Evolutionary conservation across 2,113 vertebrate genomes (phyloP).

Genomic region (Gavialis gangeticus): DNA sequence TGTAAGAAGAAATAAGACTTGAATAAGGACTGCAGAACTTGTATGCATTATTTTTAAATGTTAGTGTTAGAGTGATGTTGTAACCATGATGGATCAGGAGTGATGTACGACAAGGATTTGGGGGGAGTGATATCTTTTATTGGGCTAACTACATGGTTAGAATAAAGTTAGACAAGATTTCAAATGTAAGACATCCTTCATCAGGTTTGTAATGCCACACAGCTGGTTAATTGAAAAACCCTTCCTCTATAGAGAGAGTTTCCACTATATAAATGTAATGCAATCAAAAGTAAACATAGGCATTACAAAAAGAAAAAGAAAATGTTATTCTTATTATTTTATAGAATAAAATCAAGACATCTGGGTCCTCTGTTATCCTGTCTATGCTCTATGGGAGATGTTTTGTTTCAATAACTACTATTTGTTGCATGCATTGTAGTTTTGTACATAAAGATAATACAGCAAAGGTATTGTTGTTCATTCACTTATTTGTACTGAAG

Average conservation of each 20-base stretch:
- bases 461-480: background rate
- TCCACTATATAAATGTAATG: background rate
- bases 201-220: background rate
- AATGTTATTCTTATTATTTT: rapidly evolving
- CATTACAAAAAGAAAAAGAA: background rate
- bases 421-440: rapidly evolving
- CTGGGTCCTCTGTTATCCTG: background rate
- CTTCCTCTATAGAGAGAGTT: background rate
- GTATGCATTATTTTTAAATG: background rate
- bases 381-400: background rate
- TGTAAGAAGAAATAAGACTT: too few relatives aligned
- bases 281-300: background rate
- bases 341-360: background rate
- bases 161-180: too few relatives aligned
- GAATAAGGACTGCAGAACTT: too few relatives aligned
- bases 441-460: background rate
- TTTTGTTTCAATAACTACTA: background rate
- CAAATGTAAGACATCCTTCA: too few relatives aligned
- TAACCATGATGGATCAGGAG: too few relatives aligned
- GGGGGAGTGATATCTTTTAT: too few relatives aligned
- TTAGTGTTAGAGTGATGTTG: too few relatives aligned
- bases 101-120: too few relatives aligned
- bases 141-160: too few relatives aligned
- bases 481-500: background rate
- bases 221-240: background rate